These are phyloP conservation scores for Aphrophora alni DNA, from an alignment of 2,888 invertebrate species.

Conservation along the genomic window DNA sequence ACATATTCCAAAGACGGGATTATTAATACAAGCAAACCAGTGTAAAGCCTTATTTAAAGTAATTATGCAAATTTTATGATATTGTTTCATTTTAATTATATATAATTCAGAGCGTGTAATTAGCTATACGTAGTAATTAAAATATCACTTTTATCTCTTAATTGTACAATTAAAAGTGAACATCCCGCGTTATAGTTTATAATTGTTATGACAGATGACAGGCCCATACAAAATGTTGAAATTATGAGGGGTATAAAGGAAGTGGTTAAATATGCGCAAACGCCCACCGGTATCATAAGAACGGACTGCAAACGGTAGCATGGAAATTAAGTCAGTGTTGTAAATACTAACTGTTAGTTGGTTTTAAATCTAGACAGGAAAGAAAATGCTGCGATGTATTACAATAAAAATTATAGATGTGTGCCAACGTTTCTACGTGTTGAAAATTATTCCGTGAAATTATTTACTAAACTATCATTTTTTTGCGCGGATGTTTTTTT, in stretches of 20 bases:
- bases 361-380: too few species aligned
- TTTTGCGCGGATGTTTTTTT: too few species aligned
- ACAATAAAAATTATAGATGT: too few species aligned
- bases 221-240: neutral
- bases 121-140: neutral
- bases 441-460: too few species aligned
- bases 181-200: neutral
- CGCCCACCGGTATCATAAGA: neutral
- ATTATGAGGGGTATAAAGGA: neutral
- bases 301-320: neutral
- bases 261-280: neutral
- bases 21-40: neutral
- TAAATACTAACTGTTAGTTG: too few species aligned
- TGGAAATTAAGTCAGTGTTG: too few species aligned
- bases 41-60: neutral
- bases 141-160: neutral
- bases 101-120: neutral
- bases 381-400: too few species aligned
- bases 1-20: too few species aligned
- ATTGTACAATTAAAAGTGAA: neutral
- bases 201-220: constrained; percentile 2
- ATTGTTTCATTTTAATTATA: neutral
- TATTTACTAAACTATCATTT: too few species aligned
- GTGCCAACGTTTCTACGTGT: too few species aligned
- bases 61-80: constrained; percentile 5